Evolutionary conservation across 2,888 invertebrate genomes (phyloP).

Genomic region (Malacosoma neustria): DNA sequence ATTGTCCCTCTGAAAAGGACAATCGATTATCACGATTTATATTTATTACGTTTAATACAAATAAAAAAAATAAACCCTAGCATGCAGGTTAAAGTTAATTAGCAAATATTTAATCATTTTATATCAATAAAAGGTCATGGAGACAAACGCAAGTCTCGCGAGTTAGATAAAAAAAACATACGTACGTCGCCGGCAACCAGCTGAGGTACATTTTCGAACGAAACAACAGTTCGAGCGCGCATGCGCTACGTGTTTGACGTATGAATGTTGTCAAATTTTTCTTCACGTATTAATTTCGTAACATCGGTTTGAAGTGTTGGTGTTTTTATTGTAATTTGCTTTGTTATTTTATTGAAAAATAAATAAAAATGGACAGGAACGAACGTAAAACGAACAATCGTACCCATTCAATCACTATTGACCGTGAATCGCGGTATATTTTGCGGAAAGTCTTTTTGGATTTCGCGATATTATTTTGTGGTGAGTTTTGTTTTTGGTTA

Average conservation of each 20-base stretch:
- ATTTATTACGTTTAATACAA: too few relatives aligned
- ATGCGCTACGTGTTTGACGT: constrained; percentile 55
- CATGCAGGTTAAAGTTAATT: background rate
- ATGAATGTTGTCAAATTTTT: constrained; percentile 18
- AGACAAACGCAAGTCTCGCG: background rate
- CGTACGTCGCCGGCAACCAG: background rate
- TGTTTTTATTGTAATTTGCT: constrained; percentile 18
- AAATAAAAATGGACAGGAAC: constrained; percentile 56
- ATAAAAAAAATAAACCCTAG: background rate
- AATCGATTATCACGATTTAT: too few relatives aligned
- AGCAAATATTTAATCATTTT: background rate
- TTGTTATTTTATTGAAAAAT: constrained; percentile 16
- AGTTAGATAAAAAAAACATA: background rate
- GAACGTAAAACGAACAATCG: constrained; percentile 55
- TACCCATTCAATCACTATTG: constrained; percentile 58
- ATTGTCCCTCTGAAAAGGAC: too few relatives aligned
- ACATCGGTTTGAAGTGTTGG: constrained; percentile 30
- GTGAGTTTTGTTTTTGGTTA: too few relatives aligned
- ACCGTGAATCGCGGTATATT: constrained; percentile 72
- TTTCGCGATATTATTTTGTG: constrained; percentile 78
- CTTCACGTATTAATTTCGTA: constrained; percentile 45
- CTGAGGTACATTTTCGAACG: constrained; percentile 21
- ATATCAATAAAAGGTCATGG: background rate
- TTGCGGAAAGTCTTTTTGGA: constrained; percentile 80
- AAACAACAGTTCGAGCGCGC: constrained; percentile 55